Percentiles rank a stretch among this genome's conserved stretches.
Evolutionary conservation across 1,140 invertebrate species (phyloP).

Genomic region (Leguminivora glycinivorella): DNA sequence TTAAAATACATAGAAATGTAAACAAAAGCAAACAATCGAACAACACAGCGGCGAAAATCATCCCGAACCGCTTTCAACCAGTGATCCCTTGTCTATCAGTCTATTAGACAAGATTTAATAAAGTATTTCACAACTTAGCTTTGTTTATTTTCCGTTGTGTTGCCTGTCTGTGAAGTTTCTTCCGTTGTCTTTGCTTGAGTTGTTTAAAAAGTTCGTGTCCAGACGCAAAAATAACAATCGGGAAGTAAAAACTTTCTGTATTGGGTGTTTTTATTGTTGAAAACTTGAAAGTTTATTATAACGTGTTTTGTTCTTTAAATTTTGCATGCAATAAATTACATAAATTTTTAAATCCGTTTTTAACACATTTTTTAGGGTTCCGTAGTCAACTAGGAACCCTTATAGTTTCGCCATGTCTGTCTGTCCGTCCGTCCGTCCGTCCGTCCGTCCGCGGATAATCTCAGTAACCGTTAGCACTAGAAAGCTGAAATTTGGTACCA

Average conservation of each 20-base stretch:
- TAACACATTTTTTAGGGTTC: too few relatives aligned
- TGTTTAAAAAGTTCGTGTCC: slow-evolving; percentile 17
- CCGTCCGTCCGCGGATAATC: too few relatives aligned
- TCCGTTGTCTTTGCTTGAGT: slow-evolving; percentile 27
- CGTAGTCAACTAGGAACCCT: too few relatives aligned
- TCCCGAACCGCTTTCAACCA: slow-evolving; percentile 16
- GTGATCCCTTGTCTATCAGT: slow-evolving; percentile 25
- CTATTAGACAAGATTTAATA: slow-evolving; percentile 28
- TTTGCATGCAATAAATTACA: neutral
- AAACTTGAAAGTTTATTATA: neutral
- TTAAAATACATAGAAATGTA: neutral
- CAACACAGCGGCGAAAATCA: neutral
- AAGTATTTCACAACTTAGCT: slow-evolving; percentile 20
- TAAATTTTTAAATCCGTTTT: neutral
- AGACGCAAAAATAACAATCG: slow-evolving; percentile 27
- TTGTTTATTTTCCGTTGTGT: slow-evolving; percentile 23
- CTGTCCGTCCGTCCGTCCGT: too few relatives aligned
- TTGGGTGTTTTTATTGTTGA: slow-evolving; percentile 15
- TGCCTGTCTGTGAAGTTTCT: slow-evolving; percentile 28
- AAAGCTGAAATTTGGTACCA: too few relatives aligned
- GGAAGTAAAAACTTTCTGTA: slow-evolving; percentile 3
- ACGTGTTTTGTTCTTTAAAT: neutral
- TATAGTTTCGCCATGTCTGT: too few relatives aligned
- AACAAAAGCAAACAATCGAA: neutral
- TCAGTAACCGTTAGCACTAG: too few relatives aligned